Base-by-base conservation (phyloP, 2,888 invertebrate genomes). In the Tubulanus polymorphus region DNA sequence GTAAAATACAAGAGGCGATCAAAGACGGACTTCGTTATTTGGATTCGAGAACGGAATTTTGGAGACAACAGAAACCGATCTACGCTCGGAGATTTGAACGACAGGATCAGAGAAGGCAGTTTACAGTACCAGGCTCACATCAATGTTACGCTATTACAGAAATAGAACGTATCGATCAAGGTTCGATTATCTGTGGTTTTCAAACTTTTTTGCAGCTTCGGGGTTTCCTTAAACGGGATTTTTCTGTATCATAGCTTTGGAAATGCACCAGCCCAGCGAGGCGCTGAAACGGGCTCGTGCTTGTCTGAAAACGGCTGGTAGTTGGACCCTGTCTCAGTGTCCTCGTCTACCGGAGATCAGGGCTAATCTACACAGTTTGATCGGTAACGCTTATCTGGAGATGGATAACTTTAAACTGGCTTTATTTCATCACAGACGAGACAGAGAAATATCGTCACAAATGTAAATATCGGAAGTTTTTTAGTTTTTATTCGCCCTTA, bases 31-130 rank as follows among this genome's bases (percentile, higher is more conserved):
- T 93, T 28, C 84, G 87, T 29, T 93, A 91, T 78, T 81, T 93
- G 37, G 89, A 89, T 72, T 88, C 87, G 46, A 83, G 92, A 46
- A 89, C 91, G 72, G 91, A 92, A 71, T 93, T 93, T 78, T 93
- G 93, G 93, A 84, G 90, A 28, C 92, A 93, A 70, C 79, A 78
- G 66, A 81, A 83, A 69, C 79, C 83, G 23, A 73, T 77, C 68
- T 76, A 76, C 56, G 70, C 78, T 6, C 76, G 78, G 29, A 61
- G 69, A 59, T 67, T 67, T 35, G 72, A 74, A 23, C 61, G 60
- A 37, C 49, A 62, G 26, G 61, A 61, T 54, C 67, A 68, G 62
- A 55, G 63, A 41, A 55, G 62, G 1, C 48, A 60, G n/a, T 51
- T 59, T 25, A 63, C 65, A 26, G 6, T 61, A 61, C 10, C 61